Evolutionary conservation across 2,113 vertebrate species (phyloP).

Genomic region (Syrrhaptes paradoxus): DNA sequence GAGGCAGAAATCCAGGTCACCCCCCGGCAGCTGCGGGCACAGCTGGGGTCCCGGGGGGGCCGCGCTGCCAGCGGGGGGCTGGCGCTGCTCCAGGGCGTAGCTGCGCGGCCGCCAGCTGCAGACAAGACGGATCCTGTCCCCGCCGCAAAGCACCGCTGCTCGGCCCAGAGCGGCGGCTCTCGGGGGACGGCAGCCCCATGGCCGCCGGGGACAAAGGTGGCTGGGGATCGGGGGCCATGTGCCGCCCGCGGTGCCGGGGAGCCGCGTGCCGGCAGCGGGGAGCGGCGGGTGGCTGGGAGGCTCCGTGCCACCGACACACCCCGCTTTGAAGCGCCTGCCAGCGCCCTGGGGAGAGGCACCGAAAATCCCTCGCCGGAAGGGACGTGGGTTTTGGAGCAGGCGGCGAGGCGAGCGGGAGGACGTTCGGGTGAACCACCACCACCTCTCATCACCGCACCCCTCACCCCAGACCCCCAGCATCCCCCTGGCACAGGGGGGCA

Average conservation of each 20-base stretch:
- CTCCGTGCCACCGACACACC: background rate
- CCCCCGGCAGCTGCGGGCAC: background rate
- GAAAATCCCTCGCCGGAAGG: conserved; percentile 32
- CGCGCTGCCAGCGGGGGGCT: background rate
- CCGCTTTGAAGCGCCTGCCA: conserved; percentile 14
- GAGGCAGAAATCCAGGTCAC: conserved; percentile 49
- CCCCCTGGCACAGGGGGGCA: too few relatives aligned
- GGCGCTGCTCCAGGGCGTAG: background rate
- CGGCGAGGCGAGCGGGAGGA: background rate
- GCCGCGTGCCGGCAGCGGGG: background rate
- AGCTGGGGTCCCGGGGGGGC: conserved; percentile 35
- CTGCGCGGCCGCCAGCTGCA: background rate
- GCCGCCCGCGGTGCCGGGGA: background rate
- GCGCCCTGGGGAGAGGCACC: background rate
- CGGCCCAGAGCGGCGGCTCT: background rate
- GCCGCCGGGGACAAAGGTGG: background rate
- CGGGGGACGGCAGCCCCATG: background rate
- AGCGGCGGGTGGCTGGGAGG: background rate
- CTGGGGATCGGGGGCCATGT: too few relatives aligned
- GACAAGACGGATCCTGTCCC: background rate
- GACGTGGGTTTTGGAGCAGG: background rate
- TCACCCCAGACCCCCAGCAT: too few relatives aligned
- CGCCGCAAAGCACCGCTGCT: background rate
- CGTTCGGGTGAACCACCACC: background rate
- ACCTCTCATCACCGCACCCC: too few relatives aligned